A percentile compares a stretch with the other conserved stretches of the same genome.
Evolutionary conservation across 2,797 vertebrate genomes (phyloP).

Genomic region (Sebastolobus alascanus): DNA sequence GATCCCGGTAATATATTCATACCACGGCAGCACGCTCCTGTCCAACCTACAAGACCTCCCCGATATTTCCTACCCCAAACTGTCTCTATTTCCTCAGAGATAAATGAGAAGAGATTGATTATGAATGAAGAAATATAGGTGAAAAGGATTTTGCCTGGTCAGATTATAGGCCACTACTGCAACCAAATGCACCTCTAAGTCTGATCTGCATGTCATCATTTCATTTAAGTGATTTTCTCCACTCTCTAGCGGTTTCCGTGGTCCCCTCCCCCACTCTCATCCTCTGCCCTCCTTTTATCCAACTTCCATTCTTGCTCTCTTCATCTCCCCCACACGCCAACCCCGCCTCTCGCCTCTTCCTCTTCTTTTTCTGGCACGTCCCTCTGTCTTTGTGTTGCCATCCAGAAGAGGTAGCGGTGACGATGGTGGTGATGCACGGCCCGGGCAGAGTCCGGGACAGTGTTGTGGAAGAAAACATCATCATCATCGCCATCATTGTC

Average conservation of each 20-base stretch:
- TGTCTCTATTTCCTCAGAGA: constrained; percentile 12
- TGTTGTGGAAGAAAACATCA: constrained; percentile 57
- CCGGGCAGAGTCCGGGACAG: constrained; percentile 32
- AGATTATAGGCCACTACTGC: background rate
- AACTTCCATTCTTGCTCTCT: constrained; percentile 39
- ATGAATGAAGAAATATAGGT: background rate
- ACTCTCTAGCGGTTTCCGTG: constrained; percentile 15
- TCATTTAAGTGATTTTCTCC: constrained; percentile 22
- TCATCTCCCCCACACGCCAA: constrained; percentile 12
- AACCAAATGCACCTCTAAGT: background rate
- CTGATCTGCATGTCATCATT: constrained; percentile 33
- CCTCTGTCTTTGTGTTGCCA: constrained; percentile 46
- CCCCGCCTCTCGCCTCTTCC: constrained; percentile 16
- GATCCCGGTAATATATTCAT: constrained; percentile 62
- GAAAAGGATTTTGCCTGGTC: background rate
- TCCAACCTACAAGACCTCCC: background rate
- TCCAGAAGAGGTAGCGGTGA: constrained; percentile 63
- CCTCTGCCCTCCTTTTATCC: constrained; percentile 57
- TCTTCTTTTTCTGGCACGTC: constrained; percentile 29
- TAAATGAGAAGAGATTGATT: background rate
- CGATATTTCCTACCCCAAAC: background rate
- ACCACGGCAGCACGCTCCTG: background rate
- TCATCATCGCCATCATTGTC: constrained; percentile 65
- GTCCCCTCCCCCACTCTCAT: constrained; percentile 51
- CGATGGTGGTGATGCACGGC: constrained; percentile 38